Evolutionary conservation across 2,113 vertebrate species (phyloP).

Genomic region (Gopherus flavomarginatus): DNA sequence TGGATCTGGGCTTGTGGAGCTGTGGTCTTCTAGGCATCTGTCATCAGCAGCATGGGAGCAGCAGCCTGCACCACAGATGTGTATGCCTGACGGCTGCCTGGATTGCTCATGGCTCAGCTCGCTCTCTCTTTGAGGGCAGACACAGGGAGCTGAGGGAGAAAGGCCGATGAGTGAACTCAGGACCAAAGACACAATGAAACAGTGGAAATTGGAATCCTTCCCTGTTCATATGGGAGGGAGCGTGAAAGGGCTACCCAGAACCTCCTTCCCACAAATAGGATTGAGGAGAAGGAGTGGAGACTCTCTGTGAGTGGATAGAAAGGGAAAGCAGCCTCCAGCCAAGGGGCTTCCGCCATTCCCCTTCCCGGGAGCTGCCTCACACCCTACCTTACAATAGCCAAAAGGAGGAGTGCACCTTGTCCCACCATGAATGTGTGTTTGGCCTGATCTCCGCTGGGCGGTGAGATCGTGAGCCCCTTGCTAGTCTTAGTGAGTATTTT

Average conservation of each 20-base stretch:
- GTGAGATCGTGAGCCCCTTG: background rate
- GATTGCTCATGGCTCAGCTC: background rate
- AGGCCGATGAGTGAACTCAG: background rate
- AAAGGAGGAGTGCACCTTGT: background rate
- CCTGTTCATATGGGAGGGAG: background rate
- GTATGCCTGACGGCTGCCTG: background rate
- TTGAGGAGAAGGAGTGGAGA: background rate
- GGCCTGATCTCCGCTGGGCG: background rate
- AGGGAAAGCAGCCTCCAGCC: background rate
- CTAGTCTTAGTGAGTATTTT: background rate
- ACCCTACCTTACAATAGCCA: background rate
- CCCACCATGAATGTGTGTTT: fast-evolving
- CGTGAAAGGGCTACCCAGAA: background rate
- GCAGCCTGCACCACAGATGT: background rate
- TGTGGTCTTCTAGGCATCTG: background rate
- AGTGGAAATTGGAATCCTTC: background rate
- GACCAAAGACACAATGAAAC: background rate
- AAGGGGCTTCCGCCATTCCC: background rate
- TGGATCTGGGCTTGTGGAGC: background rate
- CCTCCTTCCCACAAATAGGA: background rate
- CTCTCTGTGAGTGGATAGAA: background rate
- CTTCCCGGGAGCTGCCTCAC: background rate
- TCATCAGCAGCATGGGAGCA: no score
- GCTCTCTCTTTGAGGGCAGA: background rate
- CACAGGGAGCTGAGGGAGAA: background rate